Conservation (phyloP, 2,888 invertebrate species). For the Monopis laevigella region DNA sequence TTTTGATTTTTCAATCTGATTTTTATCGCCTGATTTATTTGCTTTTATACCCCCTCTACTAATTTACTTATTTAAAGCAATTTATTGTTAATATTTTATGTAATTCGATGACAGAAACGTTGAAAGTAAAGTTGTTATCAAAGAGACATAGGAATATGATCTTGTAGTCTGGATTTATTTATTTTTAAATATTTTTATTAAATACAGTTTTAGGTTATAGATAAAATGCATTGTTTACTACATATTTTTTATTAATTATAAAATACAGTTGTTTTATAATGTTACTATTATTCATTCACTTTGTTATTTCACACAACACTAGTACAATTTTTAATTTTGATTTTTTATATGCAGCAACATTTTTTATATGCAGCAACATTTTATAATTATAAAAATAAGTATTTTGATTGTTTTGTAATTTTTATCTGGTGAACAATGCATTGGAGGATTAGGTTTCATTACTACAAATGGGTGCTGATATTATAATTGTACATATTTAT, state of each 20-base stretch:
- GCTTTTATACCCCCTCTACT: no score
- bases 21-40: no score
- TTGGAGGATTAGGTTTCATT: slow-evolving; percentile 35
- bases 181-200: slow-evolving; percentile 20
- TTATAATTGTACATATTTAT: slow-evolving; percentile 62
- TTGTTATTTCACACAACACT: no score
- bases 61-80: no score
- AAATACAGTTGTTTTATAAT: background rate
- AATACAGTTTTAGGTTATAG: slow-evolving; percentile 27
- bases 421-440: slow-evolving; percentile 8
- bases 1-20: no score
- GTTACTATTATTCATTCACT: no score
- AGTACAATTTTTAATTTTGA: background rate
- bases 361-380: background rate
- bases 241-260: slow-evolving; percentile 22
- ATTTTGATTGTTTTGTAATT: no score
- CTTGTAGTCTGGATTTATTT: slow-evolving; percentile 67
- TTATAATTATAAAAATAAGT: background rate
- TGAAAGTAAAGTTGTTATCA: slow-evolving; percentile 63
- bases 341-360: background rate
- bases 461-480: slow-evolving; percentile 60
- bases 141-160: slow-evolving; percentile 62
- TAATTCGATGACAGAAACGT: slow-evolving; percentile 45
- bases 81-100: no score
- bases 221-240: slow-evolving; percentile 41